Conservation (phyloP, 2,888 invertebrate genomes). For the Lamproptera curius region DNA sequence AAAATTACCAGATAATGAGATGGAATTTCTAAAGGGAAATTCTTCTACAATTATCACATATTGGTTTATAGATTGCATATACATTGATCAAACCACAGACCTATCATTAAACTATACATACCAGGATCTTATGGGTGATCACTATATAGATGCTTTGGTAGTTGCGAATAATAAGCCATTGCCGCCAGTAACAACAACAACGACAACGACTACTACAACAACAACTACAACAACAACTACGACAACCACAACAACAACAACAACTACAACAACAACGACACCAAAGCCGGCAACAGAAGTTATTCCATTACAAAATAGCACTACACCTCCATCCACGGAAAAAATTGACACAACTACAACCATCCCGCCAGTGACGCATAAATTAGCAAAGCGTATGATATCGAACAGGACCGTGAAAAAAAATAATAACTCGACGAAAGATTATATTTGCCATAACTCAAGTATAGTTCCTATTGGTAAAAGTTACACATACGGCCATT, state of each 20-base stretch:
- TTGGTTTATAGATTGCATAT: conserved; percentile 89
- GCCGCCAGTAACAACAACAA: conserved; percentile 71
- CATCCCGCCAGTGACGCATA: conserved; percentile 32
- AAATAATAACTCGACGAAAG: conserved; percentile 33
- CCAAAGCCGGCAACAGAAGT: conserved; percentile 34
- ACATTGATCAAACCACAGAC: conserved; percentile 81
- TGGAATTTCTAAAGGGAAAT: conserved; percentile 72
- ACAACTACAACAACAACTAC: conserved; percentile 65
- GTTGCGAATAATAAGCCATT: conserved; percentile 83
- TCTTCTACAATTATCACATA: conserved; percentile 78
- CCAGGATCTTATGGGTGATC: conserved; percentile 75
- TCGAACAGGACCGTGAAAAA: conserved; percentile 34
- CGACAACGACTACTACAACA: conserved; percentile 64
- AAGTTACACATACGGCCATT: conserved; percentile 86
- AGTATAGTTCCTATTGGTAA: conserved; percentile 80
- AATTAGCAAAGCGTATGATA: conserved; percentile 39
- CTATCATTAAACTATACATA: conserved; percentile 82
- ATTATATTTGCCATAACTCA: conserved; percentile 63
- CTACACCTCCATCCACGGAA: conserved; percentile 21
- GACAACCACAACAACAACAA: conserved; percentile 51
- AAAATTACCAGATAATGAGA: conserved; percentile 78
- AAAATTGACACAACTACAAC: conserved; percentile 11
- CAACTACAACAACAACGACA: conserved; percentile 41
- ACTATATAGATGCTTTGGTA: conserved; percentile 83
- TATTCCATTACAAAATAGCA: conserved; percentile 36